Evolutionary conservation across 2,113 vertebrate genomes (phyloP).

Genomic region (Podarcis cretensis): DNA sequence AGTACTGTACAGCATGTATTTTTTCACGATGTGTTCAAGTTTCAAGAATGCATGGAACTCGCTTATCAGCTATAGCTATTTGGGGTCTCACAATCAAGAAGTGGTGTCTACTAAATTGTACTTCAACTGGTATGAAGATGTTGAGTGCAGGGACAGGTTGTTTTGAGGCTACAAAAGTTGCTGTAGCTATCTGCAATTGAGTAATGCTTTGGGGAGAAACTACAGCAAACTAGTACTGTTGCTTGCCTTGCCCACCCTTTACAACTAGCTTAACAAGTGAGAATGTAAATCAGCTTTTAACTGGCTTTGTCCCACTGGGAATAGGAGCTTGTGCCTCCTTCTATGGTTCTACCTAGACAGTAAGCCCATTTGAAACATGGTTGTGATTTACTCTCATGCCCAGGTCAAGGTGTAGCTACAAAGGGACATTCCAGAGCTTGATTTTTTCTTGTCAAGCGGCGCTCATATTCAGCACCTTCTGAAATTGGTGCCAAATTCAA

Average conservation of each 20-base stretch:
- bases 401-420: too few species aligned
- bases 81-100: neutral
- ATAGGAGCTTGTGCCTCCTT: neutral
- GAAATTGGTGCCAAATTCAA: too few species aligned
- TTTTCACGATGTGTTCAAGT: neutral
- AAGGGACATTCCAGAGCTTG: too few species aligned
- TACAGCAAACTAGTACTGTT: too few species aligned
- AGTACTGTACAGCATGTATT: neutral
- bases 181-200: neutral
- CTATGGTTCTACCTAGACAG: too few species aligned
- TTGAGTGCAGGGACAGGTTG: neutral
- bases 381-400: neutral
- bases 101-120: neutral
- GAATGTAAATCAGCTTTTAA: neutral
- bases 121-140: neutral
- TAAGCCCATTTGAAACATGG: neutral
- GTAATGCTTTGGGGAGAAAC: neutral
- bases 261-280: neutral
- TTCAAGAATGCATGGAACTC: neutral
- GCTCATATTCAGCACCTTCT: too few species aligned
- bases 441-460: too few species aligned
- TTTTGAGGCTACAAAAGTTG: neutral
- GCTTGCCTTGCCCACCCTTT: neutral
- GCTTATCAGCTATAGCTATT: neutral
- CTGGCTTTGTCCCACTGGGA: neutral